These are phyloP conservation scores for Drosophila pseudotalamancana DNA, from an alignment of 2,888 invertebrate genomes.

Conservation along the genomic window DNA sequence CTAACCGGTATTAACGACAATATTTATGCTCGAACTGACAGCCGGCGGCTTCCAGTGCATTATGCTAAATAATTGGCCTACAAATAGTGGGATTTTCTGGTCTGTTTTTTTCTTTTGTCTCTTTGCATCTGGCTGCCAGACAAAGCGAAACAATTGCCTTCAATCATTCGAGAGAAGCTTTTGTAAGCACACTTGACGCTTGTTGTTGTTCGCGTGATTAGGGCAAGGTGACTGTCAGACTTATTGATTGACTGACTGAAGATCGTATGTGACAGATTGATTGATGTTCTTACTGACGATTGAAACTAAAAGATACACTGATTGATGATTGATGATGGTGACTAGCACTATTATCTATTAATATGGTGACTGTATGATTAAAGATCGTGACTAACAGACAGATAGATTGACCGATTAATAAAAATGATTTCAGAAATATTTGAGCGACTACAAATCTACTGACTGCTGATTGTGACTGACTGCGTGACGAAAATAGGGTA, in stretches of 20 bases:
- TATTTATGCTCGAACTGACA: conserved; percentile 38
- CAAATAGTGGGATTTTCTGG: conserved; percentile 20
- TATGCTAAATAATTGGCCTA: conserved; percentile 14
- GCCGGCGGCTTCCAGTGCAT: background rate
- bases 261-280: background rate
- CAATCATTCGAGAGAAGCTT: conserved; percentile 11
- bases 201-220: background rate
- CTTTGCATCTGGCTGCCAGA: conserved; percentile 1
- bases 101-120: background rate
- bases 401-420: no score
- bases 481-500: no score
- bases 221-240: background rate
- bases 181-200: background rate
- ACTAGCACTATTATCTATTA: no score
- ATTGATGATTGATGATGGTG: background rate
- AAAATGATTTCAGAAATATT: no score
- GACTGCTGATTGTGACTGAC: no score
- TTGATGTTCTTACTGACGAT: background rate
- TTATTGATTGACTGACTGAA: background rate
- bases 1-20: conserved; percentile 49
- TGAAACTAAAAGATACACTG: background rate
- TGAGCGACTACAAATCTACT: background rate
- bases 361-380: no score
- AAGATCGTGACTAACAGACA: no score
- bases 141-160: conserved; percentile 36